Evolutionary conservation across 2,888 invertebrate species (phyloP), one percentile per base, ranked within the genome.

Genomic region (Plagodis dolabraria): DNA sequence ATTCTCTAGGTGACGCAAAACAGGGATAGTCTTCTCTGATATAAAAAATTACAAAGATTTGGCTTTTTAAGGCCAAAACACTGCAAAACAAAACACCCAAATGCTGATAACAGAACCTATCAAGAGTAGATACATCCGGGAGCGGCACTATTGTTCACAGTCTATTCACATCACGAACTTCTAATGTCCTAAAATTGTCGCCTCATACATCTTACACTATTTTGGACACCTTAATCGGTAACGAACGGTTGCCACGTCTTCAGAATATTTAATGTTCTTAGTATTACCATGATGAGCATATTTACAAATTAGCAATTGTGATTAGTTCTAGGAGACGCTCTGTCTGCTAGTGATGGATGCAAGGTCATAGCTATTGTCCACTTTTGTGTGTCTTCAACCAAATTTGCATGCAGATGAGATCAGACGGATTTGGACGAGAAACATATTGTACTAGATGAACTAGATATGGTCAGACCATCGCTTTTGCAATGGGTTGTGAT

Each of bases 101-200:
- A 4, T 2, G 22, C 22, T 22, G 1, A 22, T 22, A 22, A 22
- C 22, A 22, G 0, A 47, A 62, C 60, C 60, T 57, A 58, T 46
- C 44, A 55, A 65, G 8, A 53, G 66, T 46, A 22, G 4, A 64
- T 47, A 75, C 68, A 76, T 87, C 87, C 86, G 83, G 83, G 86
- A 79, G 63, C 69, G 62, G 71, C 79, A 75, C 77, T 69, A 62
- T 76, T 69, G 78, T 80, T 80, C 80, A 76, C 72, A 49, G 67
- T 69, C 63, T 68, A 89, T 88, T 84, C 90, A 11, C 52, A 64
- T 79, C 88, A 89, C 89, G 88, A 66, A 48, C 64, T 53, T 62
- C 70, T 79, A 69, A 80, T 82, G 82, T 81, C 75, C 79, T 71
- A 76, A 80, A 80, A 87, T 89, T 77, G 89, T 86, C 89, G 89